These are phyloP conservation scores for Lipophrys pholis DNA, from an alignment of 2,113 vertebrate genomes.

Conservation along the genomic window DNA sequence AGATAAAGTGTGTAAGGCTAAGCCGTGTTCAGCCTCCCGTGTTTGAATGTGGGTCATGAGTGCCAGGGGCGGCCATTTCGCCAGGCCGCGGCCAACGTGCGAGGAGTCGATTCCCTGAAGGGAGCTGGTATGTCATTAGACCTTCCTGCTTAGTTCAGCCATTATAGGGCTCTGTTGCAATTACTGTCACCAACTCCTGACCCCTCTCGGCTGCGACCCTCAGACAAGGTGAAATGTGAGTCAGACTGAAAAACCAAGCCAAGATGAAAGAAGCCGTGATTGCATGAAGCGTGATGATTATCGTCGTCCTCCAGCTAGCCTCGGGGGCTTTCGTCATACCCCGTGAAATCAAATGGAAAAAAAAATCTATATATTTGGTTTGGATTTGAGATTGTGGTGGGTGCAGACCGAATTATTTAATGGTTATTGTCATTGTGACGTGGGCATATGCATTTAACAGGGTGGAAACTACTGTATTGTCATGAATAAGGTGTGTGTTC, in stretches of 20 bases:
- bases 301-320: constrained; percentile 21
- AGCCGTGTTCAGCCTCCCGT: constrained; percentile 12
- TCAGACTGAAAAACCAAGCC: constrained; percentile 28
- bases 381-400: constrained; percentile 12
- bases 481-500: too few species aligned
- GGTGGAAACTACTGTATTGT: too few species aligned
- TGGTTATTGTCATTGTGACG: too few species aligned
- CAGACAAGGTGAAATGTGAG: constrained; percentile 49
- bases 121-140: constrained; percentile 57
- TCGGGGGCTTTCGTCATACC: constrained; percentile 17
- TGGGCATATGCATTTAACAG: too few species aligned
- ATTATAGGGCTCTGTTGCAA: constrained; percentile 39
- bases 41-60: constrained; percentile 58
- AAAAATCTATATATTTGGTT: constrained; percentile 54
- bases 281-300: constrained; percentile 26
- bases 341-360: constrained; percentile 31
- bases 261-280: constrained; percentile 49
- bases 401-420: too few species aligned
- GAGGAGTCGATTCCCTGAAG: constrained; percentile 49
- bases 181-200: constrained; percentile 49
- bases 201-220: constrained; percentile 49
- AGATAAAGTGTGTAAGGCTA: constrained; percentile 9
- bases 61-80: constrained; percentile 46
- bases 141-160: constrained; percentile 61
- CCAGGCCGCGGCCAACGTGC: constrained; percentile 27